Base-by-base conservation (phyloP, 2,797 vertebrate species). In the Danio choprae region DNA sequence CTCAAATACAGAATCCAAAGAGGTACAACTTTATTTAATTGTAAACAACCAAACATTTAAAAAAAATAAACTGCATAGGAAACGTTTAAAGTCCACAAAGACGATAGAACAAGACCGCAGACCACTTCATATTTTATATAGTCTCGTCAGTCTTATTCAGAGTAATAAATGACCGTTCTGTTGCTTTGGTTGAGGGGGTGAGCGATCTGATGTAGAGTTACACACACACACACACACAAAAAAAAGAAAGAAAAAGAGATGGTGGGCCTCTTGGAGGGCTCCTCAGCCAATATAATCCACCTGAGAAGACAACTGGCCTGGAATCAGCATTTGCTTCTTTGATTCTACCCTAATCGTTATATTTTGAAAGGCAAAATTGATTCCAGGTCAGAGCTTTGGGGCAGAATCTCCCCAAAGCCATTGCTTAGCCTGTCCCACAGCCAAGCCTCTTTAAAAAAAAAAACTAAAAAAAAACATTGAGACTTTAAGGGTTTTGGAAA, bases 41-140 rank as follows among this genome's bases (percentile, higher is more conserved):
- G 87, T 93, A 92, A 95, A 93, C 88, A 88, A 86, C 83, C 67
- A 78, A 84, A 86, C 79, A 87, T 65, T 92, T 4, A 72, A 58
- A 43, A 59, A 93, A 94, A 92, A 92, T 94, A 89, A 97, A 95
- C 95, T 98, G 97, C 97, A 98, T 98, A 98, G 97, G 96, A 98
- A 98, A 97, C 96, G 95, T 98, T 99, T 98, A 98, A 97, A 97
- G 98, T 98, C 97, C 96, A 96, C 89, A 96, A 84, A 96, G 94
- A 94, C 95, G 90, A 92, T 93, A 91, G 93, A 90, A 94, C 92
- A 93, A 94, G 95, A 95, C 94, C 94, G 93, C 90, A 89, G 87
- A 93, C 92, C 93, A 94, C 93, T 88, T 77, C 91, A 93, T 90
- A 95, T 90, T 89, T 90, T 90, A 87, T 68, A 74, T 90, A 87